Percentiles rank a stretch among this genome's conserved stretches.
phyloP scores from a whole-genome alignment of 1,140 invertebrate genomes.

The Ostrea edulis region DNA sequence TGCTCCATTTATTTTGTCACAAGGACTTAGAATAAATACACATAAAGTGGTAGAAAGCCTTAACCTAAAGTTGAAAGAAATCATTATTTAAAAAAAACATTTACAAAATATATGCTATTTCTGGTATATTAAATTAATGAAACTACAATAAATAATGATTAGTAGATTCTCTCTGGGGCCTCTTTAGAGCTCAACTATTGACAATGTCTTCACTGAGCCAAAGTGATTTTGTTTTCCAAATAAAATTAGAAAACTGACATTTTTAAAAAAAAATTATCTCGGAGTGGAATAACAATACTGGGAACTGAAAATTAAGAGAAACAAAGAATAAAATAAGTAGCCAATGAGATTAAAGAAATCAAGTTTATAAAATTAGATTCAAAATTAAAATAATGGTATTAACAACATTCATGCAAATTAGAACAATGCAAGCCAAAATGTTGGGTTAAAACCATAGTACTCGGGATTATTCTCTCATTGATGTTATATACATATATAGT shows the following conservation, averaged over 20 bases:
- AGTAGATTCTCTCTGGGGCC: too few species aligned
- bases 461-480: background rate
- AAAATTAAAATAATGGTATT: background rate
- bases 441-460: background rate
- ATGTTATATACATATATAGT: background rate
- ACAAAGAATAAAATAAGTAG: background rate
- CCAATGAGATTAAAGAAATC: background rate
- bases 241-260: too few species aligned
- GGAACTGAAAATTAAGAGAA: background rate
- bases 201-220: too few species aligned
- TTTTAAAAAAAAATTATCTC: too few species aligned
- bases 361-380: background rate
- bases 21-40: background rate
- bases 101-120: too few species aligned
- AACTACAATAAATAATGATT: too few species aligned
- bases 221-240: too few species aligned
- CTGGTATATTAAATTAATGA: too few species aligned
- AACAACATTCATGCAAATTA: conserved; percentile 19
- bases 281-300: background rate
- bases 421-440: conserved; percentile 4
- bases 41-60: too few species aligned
- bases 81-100: too few species aligned
- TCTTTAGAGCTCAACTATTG: too few species aligned
- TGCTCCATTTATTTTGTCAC: background rate
- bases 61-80: too few species aligned